Conservation (phyloP, 2,113 vertebrate species). For the Struthidea cinerea region DNA sequence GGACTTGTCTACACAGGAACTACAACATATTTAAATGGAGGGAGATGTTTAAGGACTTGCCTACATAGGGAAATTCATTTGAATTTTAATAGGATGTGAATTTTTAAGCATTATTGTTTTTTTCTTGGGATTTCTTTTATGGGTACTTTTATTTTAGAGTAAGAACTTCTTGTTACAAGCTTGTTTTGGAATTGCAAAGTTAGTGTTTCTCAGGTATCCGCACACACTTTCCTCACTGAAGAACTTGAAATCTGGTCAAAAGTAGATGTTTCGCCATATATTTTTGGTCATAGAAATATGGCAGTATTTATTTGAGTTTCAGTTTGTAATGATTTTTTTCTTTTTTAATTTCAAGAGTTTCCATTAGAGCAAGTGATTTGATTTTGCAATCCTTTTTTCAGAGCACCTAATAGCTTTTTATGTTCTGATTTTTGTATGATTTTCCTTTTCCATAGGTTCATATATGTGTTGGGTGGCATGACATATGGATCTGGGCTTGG, state of each 20-base stretch:
- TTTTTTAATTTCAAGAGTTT: not conserved
- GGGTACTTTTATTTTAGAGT: not conserved
- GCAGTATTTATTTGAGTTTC: not conserved
- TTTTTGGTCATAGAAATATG: not conserved
- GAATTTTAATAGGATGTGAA: not conserved
- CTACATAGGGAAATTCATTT: not conserved
- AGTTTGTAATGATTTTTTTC: not conserved
- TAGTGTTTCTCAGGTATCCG: not conserved
- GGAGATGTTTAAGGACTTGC: not conserved
- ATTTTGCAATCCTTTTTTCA: not conserved
- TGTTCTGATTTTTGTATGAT: not conserved
- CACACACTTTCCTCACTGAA: not conserved
- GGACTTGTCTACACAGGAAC: slow-evolving; percentile 2
- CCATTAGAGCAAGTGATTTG: not conserved
- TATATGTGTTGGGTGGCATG: not conserved
- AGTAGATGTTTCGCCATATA: not conserved
- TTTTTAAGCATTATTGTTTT: not conserved
- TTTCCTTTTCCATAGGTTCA: not conserved
- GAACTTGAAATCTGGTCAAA: not conserved
- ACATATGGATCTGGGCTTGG: not conserved
- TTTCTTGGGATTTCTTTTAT: not conserved
- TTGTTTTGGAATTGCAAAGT: not conserved
- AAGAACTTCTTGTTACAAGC: not conserved
- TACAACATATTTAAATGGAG: not conserved
- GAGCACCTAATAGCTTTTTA: not conserved